Conservation (phyloP, 2,797 vertebrate species). For the Pterois miles region DNA sequence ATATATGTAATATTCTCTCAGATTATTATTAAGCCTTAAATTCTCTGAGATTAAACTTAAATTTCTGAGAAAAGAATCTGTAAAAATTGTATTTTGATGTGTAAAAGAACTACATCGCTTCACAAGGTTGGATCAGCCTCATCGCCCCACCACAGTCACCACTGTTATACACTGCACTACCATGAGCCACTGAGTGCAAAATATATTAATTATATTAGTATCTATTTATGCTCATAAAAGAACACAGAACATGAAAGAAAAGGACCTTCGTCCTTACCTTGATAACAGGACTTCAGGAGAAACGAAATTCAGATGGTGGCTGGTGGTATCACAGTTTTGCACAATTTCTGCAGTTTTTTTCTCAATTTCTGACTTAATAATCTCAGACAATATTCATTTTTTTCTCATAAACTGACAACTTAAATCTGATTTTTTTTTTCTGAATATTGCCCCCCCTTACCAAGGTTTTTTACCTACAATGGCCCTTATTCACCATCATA, state of each 20-base stretch:
- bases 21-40: background rate
- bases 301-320: background rate
- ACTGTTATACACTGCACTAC: background rate
- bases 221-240: background rate
- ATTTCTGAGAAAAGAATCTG: background rate
- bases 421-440: background rate
- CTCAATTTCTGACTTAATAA: no score
- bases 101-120: background rate
- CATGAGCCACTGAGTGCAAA: background rate
- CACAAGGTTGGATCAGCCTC: background rate
- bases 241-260: background rate
- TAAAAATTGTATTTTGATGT: no score
- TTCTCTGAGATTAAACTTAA: background rate
- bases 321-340: background rate
- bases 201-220: background rate
- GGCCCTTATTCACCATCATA: background rate
- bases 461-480: background rate
- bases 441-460: background rate
- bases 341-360: background rate
- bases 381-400: background rate
- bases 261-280: background rate
- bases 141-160: background rate
- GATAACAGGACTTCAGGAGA: background rate
- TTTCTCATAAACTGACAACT: background rate
- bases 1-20: background rate